Percentiles rank a stretch among this genome's conserved stretches.
phyloP scores from a whole-genome alignment of 1,140 invertebrate genomes.

The Ips typographus region DNA sequence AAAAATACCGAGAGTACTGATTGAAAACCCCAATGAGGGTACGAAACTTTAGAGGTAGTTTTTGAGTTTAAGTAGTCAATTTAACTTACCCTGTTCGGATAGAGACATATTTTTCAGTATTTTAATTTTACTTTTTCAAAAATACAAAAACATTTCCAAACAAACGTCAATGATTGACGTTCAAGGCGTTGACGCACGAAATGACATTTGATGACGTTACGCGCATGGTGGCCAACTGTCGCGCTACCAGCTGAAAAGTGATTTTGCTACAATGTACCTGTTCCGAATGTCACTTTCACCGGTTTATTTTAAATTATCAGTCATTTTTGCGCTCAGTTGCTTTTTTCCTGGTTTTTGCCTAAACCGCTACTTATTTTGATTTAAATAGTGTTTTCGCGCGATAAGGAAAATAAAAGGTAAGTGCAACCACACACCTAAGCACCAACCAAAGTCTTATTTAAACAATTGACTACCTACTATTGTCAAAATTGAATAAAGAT shows the following conservation, averaged over 20 bases:
- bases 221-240: constrained; percentile 33
- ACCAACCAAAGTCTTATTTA: constrained; percentile 7
- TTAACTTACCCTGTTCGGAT: constrained; percentile 10
- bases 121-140: constrained; percentile 33
- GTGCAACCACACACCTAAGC: too few relatives aligned
- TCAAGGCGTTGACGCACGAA: background rate
- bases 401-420: too few relatives aligned
- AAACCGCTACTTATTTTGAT: too few relatives aligned
- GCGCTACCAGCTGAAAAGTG: too few relatives aligned
- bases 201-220: constrained; percentile 22
- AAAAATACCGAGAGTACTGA: background rate
- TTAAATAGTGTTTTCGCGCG: too few relatives aligned
- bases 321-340: constrained; percentile 6
- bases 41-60: too few relatives aligned
- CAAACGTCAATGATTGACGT: constrained; percentile 45
- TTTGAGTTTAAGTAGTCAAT: background rate
- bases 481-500: constrained; percentile 34
- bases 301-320: constrained; percentile 14
- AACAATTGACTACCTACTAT: constrained; percentile 31
- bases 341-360: too few relatives aligned
- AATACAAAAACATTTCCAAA: constrained; percentile 44
- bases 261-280: constrained; percentile 15
- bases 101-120: constrained; percentile 38
- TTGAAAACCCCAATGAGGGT: background rate
- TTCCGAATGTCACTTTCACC: constrained; percentile 17